phyloP scores from a whole-genome alignment of 2,113 vertebrate species.

The Phaetusa simplex region DNA sequence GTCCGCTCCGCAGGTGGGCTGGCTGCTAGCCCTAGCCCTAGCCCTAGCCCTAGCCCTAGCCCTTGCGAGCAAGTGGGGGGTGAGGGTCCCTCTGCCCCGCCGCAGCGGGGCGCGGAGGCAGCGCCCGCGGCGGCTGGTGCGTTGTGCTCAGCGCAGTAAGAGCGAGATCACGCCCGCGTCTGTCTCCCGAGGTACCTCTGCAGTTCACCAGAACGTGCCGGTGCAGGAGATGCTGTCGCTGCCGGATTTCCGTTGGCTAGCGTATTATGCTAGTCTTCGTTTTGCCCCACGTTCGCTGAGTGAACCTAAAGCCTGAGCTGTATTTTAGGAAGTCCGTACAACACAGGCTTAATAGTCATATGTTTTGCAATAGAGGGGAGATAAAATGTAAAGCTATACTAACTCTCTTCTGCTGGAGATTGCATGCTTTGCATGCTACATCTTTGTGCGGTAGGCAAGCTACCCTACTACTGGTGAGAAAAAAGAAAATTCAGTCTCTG shows the following conservation, averaged over 20 bases:
- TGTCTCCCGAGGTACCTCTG: accelerated
- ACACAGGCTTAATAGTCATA: accelerated
- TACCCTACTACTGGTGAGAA: not conserved
- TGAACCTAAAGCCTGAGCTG: accelerated
- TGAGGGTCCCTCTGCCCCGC: too few species aligned
- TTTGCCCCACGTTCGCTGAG: not conserved
- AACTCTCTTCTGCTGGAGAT: not conserved
- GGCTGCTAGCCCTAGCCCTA: not conserved
- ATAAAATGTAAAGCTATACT: not conserved
- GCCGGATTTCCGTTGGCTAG: accelerated
- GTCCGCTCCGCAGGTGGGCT: not conserved
- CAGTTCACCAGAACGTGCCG: accelerated
- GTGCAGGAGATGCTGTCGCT: accelerated
- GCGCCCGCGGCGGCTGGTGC: accelerated
- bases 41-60: too few species aligned
- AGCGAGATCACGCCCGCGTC: accelerated
- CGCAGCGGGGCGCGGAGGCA: too few species aligned
- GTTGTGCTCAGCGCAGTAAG: accelerated
- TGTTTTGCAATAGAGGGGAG: not conserved
- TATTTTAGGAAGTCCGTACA: accelerated
- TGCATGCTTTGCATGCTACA: too few species aligned
- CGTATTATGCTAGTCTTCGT: accelerated
- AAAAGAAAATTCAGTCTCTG: not conserved
- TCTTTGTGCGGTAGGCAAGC: not conserved
- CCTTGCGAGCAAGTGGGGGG: not conserved